These are phyloP conservation scores for Cynoglossus semilaevis DNA, from an alignment of 2,113 vertebrate species.

Conservation along the genomic window DNA sequence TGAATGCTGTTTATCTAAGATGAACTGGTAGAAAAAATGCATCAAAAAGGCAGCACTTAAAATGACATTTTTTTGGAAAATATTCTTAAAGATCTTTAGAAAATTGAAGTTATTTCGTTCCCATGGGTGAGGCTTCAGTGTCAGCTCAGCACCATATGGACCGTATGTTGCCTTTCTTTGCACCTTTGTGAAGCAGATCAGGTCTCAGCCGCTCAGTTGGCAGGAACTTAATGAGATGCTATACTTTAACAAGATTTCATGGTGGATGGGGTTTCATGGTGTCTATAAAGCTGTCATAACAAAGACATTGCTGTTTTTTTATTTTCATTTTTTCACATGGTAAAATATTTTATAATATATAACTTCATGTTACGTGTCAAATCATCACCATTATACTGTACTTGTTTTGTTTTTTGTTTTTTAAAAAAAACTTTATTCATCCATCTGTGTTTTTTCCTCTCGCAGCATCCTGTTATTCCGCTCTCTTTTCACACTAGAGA, in stretches of 20 bases:
- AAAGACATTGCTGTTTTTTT: constrained; percentile 31
- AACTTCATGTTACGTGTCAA: constrained; percentile 40
- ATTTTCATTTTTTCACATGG: background rate
- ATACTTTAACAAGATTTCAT: constrained; percentile 68
- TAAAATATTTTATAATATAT: constrained; percentile 42
- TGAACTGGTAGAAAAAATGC: background rate
- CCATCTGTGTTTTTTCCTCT: constrained; percentile 35
- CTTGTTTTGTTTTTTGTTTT: constrained; percentile 16
- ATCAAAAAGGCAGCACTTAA: too few relatives aligned
- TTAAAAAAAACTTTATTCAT: constrained; percentile 30
- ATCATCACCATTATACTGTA: constrained; percentile 27
- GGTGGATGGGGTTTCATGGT: constrained; percentile 51
- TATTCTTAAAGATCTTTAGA: constrained; percentile 46
- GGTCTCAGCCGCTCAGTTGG: constrained; percentile 55
- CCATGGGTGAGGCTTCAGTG: constrained; percentile 18
- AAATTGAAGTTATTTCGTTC: constrained; percentile 25
- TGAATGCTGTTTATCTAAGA: constrained; percentile 18
- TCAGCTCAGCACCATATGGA: constrained; percentile 62
- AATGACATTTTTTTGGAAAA: too few relatives aligned
- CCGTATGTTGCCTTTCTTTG: constrained; percentile 63
- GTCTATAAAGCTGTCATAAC: constrained; percentile 47
- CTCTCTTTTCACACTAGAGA: constrained; percentile 57
- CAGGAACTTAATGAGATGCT: constrained; percentile 68
- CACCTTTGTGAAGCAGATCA: constrained; percentile 43
- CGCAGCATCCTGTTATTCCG: constrained; percentile 73